Conservation (phyloP, 2,113 vertebrate species). For the Patagioenas fasciata region DNA sequence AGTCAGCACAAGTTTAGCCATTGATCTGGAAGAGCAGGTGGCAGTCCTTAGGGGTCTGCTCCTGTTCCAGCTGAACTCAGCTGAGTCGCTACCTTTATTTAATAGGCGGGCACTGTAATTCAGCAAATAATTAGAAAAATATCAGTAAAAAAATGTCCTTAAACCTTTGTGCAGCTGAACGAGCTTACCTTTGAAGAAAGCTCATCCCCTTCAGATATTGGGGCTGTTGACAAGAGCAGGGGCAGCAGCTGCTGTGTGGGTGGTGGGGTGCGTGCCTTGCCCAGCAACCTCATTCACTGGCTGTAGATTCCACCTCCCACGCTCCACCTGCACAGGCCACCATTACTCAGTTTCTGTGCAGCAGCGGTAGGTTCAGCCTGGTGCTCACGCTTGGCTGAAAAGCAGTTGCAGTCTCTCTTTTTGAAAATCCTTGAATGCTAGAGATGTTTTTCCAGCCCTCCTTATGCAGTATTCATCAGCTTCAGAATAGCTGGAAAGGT, state of each 20-base stretch:
- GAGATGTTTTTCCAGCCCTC: not conserved
- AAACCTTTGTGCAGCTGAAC: not conserved
- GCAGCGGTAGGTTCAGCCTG: not conserved
- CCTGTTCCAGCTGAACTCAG: not conserved
- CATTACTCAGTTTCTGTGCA: not conserved
- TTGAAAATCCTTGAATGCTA: not conserved
- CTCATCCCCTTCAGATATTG: not conserved
- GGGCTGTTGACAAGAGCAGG: not conserved
- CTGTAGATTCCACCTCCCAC: not conserved
- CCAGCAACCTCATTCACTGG: not conserved
- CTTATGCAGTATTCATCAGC: not conserved
- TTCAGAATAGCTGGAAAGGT: not conserved
- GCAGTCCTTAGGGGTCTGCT: not conserved
- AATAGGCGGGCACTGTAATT: not conserved
- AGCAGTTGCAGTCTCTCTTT: not conserved
- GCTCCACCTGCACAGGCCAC: not conserved
- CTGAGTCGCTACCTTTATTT: not conserved
- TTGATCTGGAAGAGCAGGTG: not conserved
- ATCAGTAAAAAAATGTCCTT: not conserved
- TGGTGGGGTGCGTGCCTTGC: not conserved
- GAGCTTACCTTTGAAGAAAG: not conserved
- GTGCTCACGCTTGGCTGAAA: not conserved
- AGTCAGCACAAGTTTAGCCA: not conserved
- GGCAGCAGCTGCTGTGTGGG: constrained; percentile 5
- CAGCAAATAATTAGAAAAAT: not conserved